Evolutionary conservation across 2,113 vertebrate genomes (phyloP).

Genomic region (Percina caprodes): DNA sequence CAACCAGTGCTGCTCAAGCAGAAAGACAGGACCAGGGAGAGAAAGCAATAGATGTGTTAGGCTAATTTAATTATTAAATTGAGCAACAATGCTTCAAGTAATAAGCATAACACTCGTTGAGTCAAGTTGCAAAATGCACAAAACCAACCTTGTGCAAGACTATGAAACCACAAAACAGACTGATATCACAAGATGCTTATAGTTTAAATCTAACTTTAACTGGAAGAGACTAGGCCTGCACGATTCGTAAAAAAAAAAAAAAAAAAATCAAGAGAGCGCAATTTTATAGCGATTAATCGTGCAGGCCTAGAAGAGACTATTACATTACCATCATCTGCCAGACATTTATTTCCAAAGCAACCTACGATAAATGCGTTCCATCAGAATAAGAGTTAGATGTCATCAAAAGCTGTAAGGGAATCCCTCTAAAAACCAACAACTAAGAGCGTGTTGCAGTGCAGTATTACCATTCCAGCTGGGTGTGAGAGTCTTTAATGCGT

Average conservation of each 20-base stretch:
- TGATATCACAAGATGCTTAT: conserved; percentile 11
- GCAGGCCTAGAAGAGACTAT: background rate
- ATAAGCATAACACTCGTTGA: background rate
- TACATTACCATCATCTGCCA: background rate
- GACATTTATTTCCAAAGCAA: background rate
- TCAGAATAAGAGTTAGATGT: background rate
- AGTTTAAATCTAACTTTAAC: background rate
- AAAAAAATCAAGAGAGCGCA: no score
- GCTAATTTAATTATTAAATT: no score
- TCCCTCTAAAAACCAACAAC: background rate
- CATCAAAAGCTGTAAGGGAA: conserved; percentile 7
- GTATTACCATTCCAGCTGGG: no score
- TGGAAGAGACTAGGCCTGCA: background rate
- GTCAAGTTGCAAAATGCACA: background rate
- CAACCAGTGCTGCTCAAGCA: no score
- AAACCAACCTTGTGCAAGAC: background rate
- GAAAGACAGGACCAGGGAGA: no score
- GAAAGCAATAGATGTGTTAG: no score
- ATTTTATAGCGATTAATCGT: no score
- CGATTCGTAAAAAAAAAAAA: no score
- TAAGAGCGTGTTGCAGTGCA: background rate
- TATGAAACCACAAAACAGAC: conserved; percentile 18
- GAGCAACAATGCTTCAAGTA: background rate
- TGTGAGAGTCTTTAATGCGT: no score
- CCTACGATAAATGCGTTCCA: background rate